Evolutionary conservation across 1,140 invertebrate species (phyloP).

Genomic region (Tribolium madens): DNA sequence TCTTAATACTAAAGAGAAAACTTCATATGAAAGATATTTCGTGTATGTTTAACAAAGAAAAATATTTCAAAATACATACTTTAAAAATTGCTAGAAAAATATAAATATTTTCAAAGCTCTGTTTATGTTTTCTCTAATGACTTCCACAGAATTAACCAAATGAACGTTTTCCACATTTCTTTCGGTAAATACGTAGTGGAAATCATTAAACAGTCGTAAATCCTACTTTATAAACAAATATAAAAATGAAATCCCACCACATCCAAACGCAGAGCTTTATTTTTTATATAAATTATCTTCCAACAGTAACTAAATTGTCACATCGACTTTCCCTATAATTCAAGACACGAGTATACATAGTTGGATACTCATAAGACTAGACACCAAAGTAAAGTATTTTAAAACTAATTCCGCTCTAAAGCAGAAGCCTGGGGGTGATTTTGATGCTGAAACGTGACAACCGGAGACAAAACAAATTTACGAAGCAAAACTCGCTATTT

Average conservation of each 20-base stretch:
- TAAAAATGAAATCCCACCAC: not conserved
- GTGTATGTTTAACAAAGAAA: too few species aligned
- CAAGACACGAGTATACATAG: not conserved
- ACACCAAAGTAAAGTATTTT: not conserved
- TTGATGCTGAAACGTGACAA: slow-evolving; percentile 1
- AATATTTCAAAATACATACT: too few species aligned
- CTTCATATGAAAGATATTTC: too few species aligned
- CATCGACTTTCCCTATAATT: not conserved
- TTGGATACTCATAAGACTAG: not conserved
- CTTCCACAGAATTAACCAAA: too few species aligned
- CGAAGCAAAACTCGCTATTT: slow-evolving; percentile 2
- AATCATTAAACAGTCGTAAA: not conserved
- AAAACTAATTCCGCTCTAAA: slow-evolving; percentile 1
- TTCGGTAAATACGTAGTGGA: not conserved
- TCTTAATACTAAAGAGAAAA: too few species aligned
- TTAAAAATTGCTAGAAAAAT: too few species aligned
- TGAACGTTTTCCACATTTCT: too few species aligned
- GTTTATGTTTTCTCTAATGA: too few species aligned
- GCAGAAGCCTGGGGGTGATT: not conserved
- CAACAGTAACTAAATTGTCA: too few species aligned
- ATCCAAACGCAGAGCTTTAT: not conserved
- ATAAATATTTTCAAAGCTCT: too few species aligned
- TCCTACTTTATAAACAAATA: not conserved
- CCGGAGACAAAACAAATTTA: slow-evolving; percentile 14
- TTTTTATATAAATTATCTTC: not conserved